A percentile compares a stretch with the other conserved stretches of the same genome.
phyloP scores from a whole-genome alignment of 2,113 vertebrate genomes.

The Cathartes aura region DNA sequence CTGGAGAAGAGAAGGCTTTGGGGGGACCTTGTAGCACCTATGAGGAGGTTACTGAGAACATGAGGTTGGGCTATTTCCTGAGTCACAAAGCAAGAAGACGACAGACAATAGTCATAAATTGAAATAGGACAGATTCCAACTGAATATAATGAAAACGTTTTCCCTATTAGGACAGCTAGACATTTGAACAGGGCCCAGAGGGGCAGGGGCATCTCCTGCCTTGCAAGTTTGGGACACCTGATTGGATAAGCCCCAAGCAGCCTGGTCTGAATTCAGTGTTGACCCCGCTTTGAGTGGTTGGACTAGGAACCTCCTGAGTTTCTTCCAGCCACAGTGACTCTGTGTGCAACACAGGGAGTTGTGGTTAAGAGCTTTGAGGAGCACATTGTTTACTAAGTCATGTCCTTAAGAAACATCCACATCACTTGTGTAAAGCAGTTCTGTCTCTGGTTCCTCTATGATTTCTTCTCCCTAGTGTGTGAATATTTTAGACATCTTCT shows the following conservation, averaged over 20 bases:
- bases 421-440: neutral
- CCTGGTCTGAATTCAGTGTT: neutral
- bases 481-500: neutral
- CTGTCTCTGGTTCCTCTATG: neutral
- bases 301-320: neutral
- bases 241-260: neutral
- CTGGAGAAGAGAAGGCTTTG: neutral
- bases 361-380: neutral
- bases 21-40: fast-evolving
- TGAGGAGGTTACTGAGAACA: neutral
- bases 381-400: neutral
- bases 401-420: neutral
- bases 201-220: neutral
- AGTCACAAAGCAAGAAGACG: neutral
- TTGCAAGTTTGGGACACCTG: neutral
- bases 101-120: neutral
- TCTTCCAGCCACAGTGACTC: neutral
- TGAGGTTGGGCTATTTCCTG: neutral
- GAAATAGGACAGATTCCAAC: neutral
- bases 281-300: neutral
- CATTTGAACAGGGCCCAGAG: neutral
- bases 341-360: neutral
- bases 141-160: neutral
- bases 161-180: neutral
- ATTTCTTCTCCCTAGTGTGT: neutral